Evolutionary conservation across 1,140 invertebrate species (phyloP).

Genomic region (Lasioglossum baleicum): DNA sequence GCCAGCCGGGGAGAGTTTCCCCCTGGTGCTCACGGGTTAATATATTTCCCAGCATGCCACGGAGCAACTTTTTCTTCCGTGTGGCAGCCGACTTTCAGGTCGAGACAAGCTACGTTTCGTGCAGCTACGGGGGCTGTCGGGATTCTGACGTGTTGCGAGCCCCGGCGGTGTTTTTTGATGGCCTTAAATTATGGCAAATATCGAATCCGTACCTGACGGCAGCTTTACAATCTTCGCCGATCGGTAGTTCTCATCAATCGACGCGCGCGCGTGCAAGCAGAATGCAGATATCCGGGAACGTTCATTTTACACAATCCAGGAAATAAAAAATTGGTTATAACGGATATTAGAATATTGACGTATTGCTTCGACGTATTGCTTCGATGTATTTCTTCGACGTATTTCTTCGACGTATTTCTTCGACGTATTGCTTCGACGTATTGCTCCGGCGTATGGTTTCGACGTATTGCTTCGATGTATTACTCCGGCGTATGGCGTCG

Average conservation of each 20-base stretch:
- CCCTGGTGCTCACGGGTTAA: constrained; percentile 26
- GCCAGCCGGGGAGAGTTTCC: constrained; percentile 5
- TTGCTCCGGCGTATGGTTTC: too few species aligned
- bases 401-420: too few species aligned
- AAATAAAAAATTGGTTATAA: too few species aligned
- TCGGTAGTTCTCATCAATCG: background rate
- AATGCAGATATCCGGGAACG: too few species aligned
- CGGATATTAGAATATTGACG: too few species aligned
- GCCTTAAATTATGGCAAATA: background rate
- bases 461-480: too few species aligned
- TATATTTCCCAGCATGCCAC: constrained; percentile 4
- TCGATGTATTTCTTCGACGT: too few species aligned
- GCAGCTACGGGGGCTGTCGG: background rate
- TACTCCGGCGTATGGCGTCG: too few species aligned
- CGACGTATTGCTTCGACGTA: too few species aligned
- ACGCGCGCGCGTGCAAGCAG: too few species aligned
- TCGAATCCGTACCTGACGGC: background rate
- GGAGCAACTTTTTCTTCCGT: constrained; percentile 19
- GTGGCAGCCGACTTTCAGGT: background rate
- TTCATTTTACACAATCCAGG: too few species aligned
- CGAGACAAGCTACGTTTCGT: background rate
- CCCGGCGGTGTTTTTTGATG: background rate
- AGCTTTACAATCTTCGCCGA: background rate
- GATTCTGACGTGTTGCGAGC: background rate
- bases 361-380: too few species aligned